Evolutionary conservation across 2,888 invertebrate genomes (phyloP).

Genomic region (Urechis unicinctus): DNA sequence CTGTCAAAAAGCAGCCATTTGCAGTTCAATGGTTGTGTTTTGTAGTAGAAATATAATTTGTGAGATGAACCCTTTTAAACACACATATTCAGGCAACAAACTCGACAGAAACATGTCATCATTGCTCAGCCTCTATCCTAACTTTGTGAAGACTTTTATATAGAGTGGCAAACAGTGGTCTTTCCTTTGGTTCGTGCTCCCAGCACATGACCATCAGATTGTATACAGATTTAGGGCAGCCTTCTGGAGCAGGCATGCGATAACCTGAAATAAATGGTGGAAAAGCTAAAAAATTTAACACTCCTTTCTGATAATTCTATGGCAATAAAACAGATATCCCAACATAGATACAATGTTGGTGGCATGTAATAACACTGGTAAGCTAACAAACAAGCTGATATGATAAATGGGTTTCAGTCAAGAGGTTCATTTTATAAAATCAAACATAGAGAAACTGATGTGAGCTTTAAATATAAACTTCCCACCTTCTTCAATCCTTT

Average conservation of each 20-base stretch:
- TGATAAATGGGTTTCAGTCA: not conserved
- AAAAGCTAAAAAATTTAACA: too few relatives aligned
- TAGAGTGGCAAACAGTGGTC: slow-evolving; percentile 95
- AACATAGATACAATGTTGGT: too few relatives aligned
- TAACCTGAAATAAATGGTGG: slow-evolving; percentile 67
- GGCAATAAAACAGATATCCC: too few relatives aligned
- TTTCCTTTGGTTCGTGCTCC: slow-evolving; percentile 85
- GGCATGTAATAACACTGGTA: not conserved
- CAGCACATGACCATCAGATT: slow-evolving; percentile 86
- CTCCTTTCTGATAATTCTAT: not conserved
- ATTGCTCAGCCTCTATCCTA: too few relatives aligned
- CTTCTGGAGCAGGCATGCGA: slow-evolving; percentile 85
- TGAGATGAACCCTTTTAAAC: too few relatives aligned
- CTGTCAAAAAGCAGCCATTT: too few relatives aligned
- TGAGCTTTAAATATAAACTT: not conserved
- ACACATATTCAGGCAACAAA: too few relatives aligned
- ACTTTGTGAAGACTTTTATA: too few relatives aligned
- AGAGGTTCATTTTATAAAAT: not conserved
- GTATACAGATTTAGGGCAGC: slow-evolving; percentile 82
- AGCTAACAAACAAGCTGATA: too few relatives aligned
- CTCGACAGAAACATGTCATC: too few relatives aligned
- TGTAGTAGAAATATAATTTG: too few relatives aligned
- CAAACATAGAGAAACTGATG: not conserved
- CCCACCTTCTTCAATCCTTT: slow-evolving; percentile 84
- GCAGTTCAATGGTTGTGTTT: too few relatives aligned